Evolutionary conservation across 2,113 vertebrate species (phyloP), one percentile per base, ranked within the genome.

Genomic region (Quiscalus mexicanus): DNA sequence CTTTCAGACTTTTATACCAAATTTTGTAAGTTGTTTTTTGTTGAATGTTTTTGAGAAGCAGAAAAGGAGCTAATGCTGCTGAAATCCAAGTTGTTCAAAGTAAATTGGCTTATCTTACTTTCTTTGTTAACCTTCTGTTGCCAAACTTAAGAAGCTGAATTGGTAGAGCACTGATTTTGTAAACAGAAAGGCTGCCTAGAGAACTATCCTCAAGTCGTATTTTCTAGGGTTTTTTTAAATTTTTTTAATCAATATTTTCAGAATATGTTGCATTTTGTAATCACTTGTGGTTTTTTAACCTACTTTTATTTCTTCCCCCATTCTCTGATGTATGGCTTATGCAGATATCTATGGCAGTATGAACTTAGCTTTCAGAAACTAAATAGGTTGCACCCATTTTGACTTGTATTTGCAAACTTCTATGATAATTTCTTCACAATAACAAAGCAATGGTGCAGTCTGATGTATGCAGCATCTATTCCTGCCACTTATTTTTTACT

Each of bases 311-410:
- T 92, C 39, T 95, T 89, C 27, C 9, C 11, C 20, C 31, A 10
- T 65, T 92, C 47, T 87, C 60, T 93, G 86, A 95, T 92, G 12
- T 81, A 89, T 90, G 55, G 63, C 55, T 90, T 93, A 84, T 91
- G 65, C 31, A 87, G 41, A 25, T 90, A n/a, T n/a, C 64, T 70
- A 28, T 71, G 68, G 31, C 73, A 78, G 65, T 92, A 86, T 19
- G 50, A 94, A 94, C 90, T 89, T 82, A 84, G 52, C 63, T 94
- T 92, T 95, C 64, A 91, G 77, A 60, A 95, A 75, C 60, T 89
- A 67, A 95, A 90, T 84, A 78, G 30, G 15, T 56, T 92, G 56
- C 52, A 78, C 9, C 9, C 33, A 64, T 70, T 95, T 95, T 84
- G 60, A 89, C 19, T 55, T 2, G 0, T 60, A 84, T 84, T 93